Evolutionary conservation across 2,888 invertebrate genomes (phyloP).

Genomic region (Laothoe populi): DNA sequence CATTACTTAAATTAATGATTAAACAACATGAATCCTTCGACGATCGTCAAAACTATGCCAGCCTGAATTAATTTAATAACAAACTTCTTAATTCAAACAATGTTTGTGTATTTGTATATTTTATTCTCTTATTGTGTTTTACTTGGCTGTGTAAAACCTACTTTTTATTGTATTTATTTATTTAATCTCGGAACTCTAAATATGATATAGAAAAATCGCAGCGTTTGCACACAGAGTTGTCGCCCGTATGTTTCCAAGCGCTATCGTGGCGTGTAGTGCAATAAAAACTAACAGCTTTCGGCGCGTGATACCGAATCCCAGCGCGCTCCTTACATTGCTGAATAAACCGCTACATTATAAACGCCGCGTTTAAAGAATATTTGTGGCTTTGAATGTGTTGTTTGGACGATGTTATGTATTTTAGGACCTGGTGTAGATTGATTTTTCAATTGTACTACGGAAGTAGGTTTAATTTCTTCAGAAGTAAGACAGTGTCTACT

Average conservation of each 20-base stretch:
- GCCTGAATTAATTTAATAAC: no score
- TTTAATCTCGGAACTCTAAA: background rate
- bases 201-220: background rate
- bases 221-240: background rate
- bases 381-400: background rate
- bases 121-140: no score
- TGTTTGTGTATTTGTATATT: no score
- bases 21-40: no score
- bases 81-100: no score
- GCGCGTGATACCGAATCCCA: constrained; percentile 47
- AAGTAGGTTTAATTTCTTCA: no score
- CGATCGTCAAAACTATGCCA: no score
- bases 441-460: background rate
- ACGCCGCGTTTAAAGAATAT: constrained; percentile 6
- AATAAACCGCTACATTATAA: constrained; percentile 23
- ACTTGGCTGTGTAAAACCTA: no score
- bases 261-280: constrained; percentile 43
- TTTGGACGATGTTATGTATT: background rate
- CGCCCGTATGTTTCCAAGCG: constrained; percentile 27
- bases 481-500: no score
- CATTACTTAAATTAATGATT: no score
- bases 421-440: background rate
- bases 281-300: constrained; percentile 55
- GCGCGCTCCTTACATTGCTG: constrained; percentile 40
- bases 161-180: background rate